phyloP scores from a whole-genome alignment of 2,888 invertebrate species.

The Achlya flavicornis region DNA sequence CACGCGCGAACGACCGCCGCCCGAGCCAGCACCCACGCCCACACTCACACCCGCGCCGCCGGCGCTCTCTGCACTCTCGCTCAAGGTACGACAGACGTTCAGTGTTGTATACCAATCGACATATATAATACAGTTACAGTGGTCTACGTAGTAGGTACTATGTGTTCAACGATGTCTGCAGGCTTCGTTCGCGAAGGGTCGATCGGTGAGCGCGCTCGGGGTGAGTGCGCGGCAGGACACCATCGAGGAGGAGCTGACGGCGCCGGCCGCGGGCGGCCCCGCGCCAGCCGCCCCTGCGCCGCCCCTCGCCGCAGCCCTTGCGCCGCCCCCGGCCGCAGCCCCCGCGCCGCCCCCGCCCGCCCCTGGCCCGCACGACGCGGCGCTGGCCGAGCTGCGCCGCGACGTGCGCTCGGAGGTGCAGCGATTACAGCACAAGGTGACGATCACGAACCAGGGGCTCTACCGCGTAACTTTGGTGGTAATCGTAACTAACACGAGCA shows the following conservation, averaged over 20 bases:
- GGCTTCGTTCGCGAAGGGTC: conserved; percentile 67
- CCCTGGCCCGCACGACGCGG: conserved; percentile 83
- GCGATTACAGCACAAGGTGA: conserved; percentile 73
- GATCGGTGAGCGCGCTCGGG: conserved; percentile 72
- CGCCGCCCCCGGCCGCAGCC: too few species aligned
- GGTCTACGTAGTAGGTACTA: too few species aligned
- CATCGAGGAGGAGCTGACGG: conserved; percentile 72
- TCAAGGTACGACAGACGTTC: conserved; percentile 42
- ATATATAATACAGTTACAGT: too few species aligned
- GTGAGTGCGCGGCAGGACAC: conserved; percentile 88
- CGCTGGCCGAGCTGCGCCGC: conserved; percentile 77
- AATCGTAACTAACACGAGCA: too few species aligned
- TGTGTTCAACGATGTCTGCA: conserved; percentile 26
- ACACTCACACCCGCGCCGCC: conserved; percentile 81
- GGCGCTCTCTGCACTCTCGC: conserved; percentile 68
- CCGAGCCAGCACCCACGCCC: conserved; percentile 70
- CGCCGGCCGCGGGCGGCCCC: conserved; percentile 51
- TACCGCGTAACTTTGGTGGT: too few species aligned
- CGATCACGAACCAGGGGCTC: too few species aligned
- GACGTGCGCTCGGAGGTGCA: conserved; percentile 75
- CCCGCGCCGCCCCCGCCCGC: too few species aligned
- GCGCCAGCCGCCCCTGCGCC: conserved; percentile 47
- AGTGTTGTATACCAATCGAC: too few species aligned
- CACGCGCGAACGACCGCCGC: conserved; percentile 52
- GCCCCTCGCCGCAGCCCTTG: too few species aligned